phyloP scores from a whole-genome alignment of 2,888 invertebrate genomes.

The Papilio gigon region DNA sequence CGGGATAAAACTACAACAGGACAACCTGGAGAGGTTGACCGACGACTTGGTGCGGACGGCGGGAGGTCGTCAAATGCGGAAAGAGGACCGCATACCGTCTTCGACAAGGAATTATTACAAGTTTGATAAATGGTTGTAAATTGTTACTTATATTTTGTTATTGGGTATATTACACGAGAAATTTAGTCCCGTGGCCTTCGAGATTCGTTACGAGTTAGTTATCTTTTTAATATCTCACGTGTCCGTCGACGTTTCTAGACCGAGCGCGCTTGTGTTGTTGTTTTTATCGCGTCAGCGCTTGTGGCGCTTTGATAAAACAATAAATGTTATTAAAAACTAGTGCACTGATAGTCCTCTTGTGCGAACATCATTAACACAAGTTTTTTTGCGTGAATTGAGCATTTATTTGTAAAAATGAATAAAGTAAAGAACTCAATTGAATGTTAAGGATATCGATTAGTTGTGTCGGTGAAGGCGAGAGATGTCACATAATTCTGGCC shows the following conservation, averaged over 20 bases:
- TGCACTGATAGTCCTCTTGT: not conserved
- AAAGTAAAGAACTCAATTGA: not conserved
- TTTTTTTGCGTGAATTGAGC: not conserved
- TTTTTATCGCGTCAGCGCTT: constrained; percentile 19
- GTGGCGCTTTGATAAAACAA: constrained; percentile 3
- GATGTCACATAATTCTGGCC: constrained; percentile 7
- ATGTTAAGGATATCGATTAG: not conserved
- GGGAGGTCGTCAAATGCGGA: no score
- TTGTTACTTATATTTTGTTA: not conserved
- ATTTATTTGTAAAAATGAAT: not conserved
- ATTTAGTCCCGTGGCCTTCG: not conserved
- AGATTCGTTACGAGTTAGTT: not conserved
- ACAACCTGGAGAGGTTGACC: no score
- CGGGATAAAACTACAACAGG: no score
- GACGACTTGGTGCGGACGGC: no score
- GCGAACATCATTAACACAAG: not conserved
- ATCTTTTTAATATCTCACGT: constrained; percentile 29
- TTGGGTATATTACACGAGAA: not conserved
- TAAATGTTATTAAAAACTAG: not conserved
- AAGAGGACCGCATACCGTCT: no score
- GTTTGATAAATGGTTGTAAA: not conserved
- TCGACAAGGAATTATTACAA: not conserved
- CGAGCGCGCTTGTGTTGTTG: constrained; percentile 6
- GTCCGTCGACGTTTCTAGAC: constrained; percentile 32
- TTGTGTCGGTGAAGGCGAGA: not conserved